phyloP scores from a whole-genome alignment of 2,797 vertebrate species.

The Sebastes nivosus region DNA sequence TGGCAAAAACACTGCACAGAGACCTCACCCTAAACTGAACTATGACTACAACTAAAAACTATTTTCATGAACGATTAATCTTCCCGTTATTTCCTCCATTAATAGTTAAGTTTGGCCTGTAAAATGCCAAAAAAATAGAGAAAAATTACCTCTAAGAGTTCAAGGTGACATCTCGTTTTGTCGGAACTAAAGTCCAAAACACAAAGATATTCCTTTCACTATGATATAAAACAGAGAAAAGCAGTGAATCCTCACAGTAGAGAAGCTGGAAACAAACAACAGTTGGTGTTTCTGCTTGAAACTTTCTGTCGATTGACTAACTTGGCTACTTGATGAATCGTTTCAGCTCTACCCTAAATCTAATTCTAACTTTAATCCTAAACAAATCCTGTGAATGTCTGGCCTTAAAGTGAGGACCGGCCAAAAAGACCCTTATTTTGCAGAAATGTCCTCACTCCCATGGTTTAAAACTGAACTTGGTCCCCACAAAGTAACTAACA shows the following conservation, averaged over 20 bases:
- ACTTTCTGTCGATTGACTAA: background rate
- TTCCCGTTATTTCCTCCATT: background rate
- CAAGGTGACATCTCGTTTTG: background rate
- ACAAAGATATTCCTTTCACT: background rate
- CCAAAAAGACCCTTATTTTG: background rate
- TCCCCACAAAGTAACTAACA: conserved; percentile 7
- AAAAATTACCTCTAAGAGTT: background rate
- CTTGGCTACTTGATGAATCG: background rate
- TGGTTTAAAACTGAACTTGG: conserved; percentile 3
- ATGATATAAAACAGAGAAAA: background rate
- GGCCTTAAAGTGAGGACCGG: background rate
- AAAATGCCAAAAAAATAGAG: background rate
- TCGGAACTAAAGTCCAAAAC: background rate
- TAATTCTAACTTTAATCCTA: background rate
- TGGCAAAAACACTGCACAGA: background rate
- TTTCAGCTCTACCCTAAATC: background rate
- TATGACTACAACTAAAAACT: background rate
- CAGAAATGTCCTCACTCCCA: background rate
- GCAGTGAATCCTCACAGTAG: background rate
- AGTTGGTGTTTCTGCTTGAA: background rate
- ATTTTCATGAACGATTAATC: background rate
- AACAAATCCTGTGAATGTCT: background rate
- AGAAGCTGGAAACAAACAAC: background rate
- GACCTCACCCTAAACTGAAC: background rate
- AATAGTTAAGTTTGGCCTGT: background rate